phyloP scores from a whole-genome alignment of 2,797 vertebrate species.

The Chiloscyllium punctatum region DNA sequence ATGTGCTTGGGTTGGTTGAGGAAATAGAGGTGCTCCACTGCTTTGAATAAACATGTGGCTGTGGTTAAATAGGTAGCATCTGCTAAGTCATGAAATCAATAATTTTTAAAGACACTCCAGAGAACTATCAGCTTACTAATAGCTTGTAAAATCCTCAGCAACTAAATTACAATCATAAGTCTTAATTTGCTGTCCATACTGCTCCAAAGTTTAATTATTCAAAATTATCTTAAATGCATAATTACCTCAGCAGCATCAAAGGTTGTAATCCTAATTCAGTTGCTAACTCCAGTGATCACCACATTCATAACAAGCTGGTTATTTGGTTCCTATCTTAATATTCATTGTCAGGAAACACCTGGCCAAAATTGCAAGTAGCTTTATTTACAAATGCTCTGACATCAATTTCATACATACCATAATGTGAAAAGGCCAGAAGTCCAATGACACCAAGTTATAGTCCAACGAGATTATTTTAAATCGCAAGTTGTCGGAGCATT shows the following conservation, averaged over 20 bases:
- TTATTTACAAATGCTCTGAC: not conserved
- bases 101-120: not conserved
- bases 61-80: not conserved
- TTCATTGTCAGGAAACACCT: not conserved
- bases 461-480: too few species aligned
- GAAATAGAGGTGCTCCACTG: not conserved
- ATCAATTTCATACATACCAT: not conserved
- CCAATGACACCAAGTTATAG: too few species aligned
- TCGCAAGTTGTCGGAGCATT: too few species aligned
- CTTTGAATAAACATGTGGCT: not conserved
- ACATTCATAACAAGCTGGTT: not conserved
- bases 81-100: not conserved
- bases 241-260: not conserved
- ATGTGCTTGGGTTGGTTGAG: not conserved
- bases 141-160: not conserved
- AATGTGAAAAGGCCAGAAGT: not conserved
- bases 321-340: not conserved
- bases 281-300: not conserved
- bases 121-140: not conserved
- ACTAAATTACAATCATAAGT: not conserved
- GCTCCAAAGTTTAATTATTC: conserved; percentile 7
- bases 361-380: not conserved
- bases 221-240: not conserved
- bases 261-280: not conserved
- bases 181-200: not conserved